Evolutionary conservation across 2,113 vertebrate genomes (phyloP).

Genomic region (Telmatochromis brachygnathus): DNA sequence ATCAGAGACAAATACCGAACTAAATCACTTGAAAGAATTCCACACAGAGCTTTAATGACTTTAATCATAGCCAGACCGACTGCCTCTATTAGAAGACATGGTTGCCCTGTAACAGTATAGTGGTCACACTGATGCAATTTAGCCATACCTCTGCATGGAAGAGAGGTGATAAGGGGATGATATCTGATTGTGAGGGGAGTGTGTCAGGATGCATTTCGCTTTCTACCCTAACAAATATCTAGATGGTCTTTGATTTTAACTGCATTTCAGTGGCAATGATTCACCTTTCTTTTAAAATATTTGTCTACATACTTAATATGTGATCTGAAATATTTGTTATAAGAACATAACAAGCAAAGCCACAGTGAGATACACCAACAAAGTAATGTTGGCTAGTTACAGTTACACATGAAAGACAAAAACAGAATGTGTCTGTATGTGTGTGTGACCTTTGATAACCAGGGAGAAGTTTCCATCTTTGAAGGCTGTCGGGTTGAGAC

Average conservation of each 20-base stretch:
- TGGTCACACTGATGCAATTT: background rate
- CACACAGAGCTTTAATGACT: background rate
- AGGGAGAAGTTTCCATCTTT: slow-evolving; percentile 90
- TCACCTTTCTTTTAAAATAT: background rate
- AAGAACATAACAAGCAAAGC: background rate
- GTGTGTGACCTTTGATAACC: slow-evolving; percentile 68
- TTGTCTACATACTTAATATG: background rate
- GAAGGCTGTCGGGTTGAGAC: slow-evolving; percentile 76
- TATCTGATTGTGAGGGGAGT: background rate
- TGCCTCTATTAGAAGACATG: background rate
- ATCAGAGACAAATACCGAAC: background rate
- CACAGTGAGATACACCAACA: background rate
- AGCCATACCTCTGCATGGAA: background rate
- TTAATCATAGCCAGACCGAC: background rate
- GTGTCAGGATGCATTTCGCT: background rate
- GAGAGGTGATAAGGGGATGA: background rate
- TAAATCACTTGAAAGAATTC: background rate
- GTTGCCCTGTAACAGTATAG: background rate
- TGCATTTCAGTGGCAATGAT: background rate
- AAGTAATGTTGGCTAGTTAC: background rate
- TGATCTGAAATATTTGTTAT: background rate
- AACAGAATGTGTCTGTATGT: background rate
- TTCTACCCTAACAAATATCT: background rate
- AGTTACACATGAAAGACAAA: background rate
- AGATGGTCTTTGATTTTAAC: background rate